Base-by-base conservation (phyloP, 2,797 vertebrate species). In the Trichosurus vulpecula region DNA sequence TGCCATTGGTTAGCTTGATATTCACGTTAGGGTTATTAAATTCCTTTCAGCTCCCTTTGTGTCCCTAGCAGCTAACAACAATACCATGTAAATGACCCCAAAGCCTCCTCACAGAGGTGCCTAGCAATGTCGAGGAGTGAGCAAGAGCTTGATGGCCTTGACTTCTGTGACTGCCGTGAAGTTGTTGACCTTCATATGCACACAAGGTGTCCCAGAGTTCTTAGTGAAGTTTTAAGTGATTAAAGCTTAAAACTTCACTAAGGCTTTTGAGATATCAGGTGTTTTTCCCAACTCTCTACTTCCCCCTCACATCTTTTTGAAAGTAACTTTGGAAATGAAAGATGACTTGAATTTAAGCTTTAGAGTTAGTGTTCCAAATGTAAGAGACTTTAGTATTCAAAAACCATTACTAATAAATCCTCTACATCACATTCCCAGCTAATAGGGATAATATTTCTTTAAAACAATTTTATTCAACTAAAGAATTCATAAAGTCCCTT, bases 261-360 rank as follows among this genome's bases (percentile, higher is more conserved):
- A 87, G 22, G 87, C 74, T 87, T 27, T 87, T 87, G 74, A 47
- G 25, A 51, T 47, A 87, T 22, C 74, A 31, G 16, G 10, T 25
- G 54, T 96, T 95, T 95, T 95, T 92, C 55, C 95, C 22, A 92
- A 52, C 81, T 92, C 52, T 47, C 4, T 90, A 27, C 29, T 6
- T 47, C 56, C 89, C 74, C 56, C n/a, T 91, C 4, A 31, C 87
- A 54, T 13, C n/a, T 56, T 95, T 96, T 93, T 22, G 90, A 51
- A 87, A 96, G 93, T 93, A 93, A 95, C 92, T 11, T 55, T 52
- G 27, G 30, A 35, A 58, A n/a, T 92, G 41, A 57, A 52, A 74
- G 56, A 92, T 89, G 92, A 47, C 4, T 95, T 95, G 47, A 95
- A 58, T 95, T 94, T 74, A 47, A 90, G 3, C 93, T 92, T 53